These are phyloP conservation scores for Pseudomyrmex gracilis DNA, from an alignment of 1,140 invertebrate species.

Conservation along the genomic window DNA sequence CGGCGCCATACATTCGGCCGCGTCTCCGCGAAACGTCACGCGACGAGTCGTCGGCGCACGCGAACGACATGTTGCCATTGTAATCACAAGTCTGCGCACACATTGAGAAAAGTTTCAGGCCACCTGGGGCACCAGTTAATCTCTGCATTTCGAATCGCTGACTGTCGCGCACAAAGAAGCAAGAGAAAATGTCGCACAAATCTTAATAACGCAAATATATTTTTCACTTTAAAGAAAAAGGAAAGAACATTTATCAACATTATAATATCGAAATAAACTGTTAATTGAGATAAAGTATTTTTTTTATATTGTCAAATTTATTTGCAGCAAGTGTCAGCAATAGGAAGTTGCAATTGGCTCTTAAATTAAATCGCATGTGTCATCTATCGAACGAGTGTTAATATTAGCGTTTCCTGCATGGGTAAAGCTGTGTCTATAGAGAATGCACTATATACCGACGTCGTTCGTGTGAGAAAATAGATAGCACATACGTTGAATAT, in stretches of 20 bases:
- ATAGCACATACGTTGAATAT: constrained; percentile 53
- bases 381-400: constrained; percentile 51
- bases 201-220: background rate
- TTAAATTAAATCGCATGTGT: constrained; percentile 61
- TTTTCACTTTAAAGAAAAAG: background rate
- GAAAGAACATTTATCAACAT: background rate
- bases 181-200: constrained; percentile 24
- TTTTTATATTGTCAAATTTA: constrained; percentile 10
- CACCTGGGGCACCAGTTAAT: constrained; percentile 10
- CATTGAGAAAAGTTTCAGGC: constrained; percentile 46
- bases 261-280: background rate
- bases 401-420: constrained; percentile 59
- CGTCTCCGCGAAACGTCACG: constrained; percentile 41
- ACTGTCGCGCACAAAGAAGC: background rate
- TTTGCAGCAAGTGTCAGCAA: constrained; percentile 14
- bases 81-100: constrained; percentile 51
- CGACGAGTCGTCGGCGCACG: constrained; percentile 34
- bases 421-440: constrained; percentile 50
- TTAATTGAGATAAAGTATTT: background rate
- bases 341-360: constrained; percentile 47
- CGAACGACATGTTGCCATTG: constrained; percentile 43
- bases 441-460: constrained; percentile 44
- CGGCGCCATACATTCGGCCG: background rate
- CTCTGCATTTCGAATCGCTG: constrained; percentile 22
- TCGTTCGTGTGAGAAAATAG: constrained; percentile 46